Evolutionary conservation across 2,888 invertebrate genomes (phyloP), one percentile per base, ranked within the genome.

Genomic region (Spilarctia lutea): DNA sequence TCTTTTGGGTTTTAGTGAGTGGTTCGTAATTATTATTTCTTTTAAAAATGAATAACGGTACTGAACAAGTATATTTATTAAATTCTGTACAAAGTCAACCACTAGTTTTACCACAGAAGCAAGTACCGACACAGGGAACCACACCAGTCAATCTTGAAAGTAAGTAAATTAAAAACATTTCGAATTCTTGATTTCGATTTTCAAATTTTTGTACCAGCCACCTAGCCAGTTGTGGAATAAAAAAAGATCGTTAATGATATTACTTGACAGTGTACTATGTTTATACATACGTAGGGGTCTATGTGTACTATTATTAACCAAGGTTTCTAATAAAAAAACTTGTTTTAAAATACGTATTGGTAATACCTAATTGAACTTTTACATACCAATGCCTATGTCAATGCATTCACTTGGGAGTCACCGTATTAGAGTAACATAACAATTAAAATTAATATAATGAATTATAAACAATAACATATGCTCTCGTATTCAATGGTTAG

Each of bases 41-140:
- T 6, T 20, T 65, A 60, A 86, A 83, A 83, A 92, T 91, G 91
- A 85, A 87, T 79, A 88, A 80, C 73, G 83, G 73, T 77, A 87
- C 89, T 16, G 87, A 90, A 80, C 87, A 88, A 84, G 82, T 91
- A 79, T 90, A 88, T 75, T 33, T 89, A 63, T 30, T 88, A 35
- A 90, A 85, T 79, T n/a, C 88, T 39, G 65, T 79, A 42, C 78
- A 78, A 27, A 81, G 67, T 74, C 82, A 83, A 48, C 66, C 84
- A n/a, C 70, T 78, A 52, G 42, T 65, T n/a, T 52, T 77, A 13
- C 18, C 75, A n/a, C 85, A 84, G 52, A 87, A 85, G 18, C 65
- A 73, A 56, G 20, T 69, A 18, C 33, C 72, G 72, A 66, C 72
- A 18, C 42, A 82, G 18, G 75, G 66, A 27, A 75, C 73, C 48